Percentiles rank a stretch among this genome's conserved stretches.
Conservation (phyloP, 2,888 invertebrate species). For the Marronus borbonicus region DNA sequence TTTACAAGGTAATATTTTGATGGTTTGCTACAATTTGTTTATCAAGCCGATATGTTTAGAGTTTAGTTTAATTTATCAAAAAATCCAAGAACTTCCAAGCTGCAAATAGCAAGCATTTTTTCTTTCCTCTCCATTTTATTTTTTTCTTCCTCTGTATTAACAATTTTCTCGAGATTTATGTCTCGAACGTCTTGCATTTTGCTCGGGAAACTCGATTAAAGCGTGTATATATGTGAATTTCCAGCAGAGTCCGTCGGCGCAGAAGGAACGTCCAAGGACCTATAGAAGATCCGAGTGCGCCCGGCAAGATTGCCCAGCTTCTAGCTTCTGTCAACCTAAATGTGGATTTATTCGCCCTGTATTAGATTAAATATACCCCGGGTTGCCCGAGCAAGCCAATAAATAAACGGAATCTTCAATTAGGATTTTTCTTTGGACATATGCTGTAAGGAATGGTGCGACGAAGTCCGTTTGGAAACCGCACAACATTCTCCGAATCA, state of each 20-base stretch:
- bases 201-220: slow-evolving; percentile 43
- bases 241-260: slow-evolving; percentile 26
- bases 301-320: slow-evolving; percentile 66
- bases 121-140: slow-evolving; percentile 1
- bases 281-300: slow-evolving; percentile 26
- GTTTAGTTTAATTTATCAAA: no score
- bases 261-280: slow-evolving; percentile 38
- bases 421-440: slow-evolving; percentile 64
- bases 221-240: slow-evolving; percentile 41
- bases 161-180: slow-evolving; percentile 44
- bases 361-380: slow-evolving; percentile 72
- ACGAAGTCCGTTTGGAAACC: slow-evolving; percentile 13
- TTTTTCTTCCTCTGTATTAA: slow-evolving; percentile 26
- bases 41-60: no score
- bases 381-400: slow-evolving; percentile 66
- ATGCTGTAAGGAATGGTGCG: slow-evolving; percentile 17
- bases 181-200: slow-evolving; percentile 40
- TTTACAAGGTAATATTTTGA: no score
- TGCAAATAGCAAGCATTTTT: neutral
- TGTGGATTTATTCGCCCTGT: slow-evolving; percentile 72
- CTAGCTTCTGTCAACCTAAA: slow-evolving; percentile 72
- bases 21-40: no score
- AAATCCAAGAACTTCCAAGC: neutral
- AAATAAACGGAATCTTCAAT: slow-evolving; percentile 69
- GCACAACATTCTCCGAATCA: neutral